Evolutionary conservation across 2,888 invertebrate species (phyloP).

Genomic region (Lasioglossum malachurum): DNA sequence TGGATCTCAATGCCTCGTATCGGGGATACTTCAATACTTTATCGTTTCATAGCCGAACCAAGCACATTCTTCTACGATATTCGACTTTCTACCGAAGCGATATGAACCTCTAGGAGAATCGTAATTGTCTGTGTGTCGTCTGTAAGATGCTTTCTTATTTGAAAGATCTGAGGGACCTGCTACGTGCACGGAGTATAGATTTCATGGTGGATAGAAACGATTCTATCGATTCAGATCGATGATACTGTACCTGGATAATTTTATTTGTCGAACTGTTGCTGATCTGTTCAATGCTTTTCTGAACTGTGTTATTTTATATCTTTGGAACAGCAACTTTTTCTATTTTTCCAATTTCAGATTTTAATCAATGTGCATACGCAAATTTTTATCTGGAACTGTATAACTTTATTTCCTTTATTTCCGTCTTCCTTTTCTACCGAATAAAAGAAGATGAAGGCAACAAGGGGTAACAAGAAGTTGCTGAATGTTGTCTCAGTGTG

Average conservation of each 20-base stretch:
- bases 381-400: no score
- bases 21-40: slow-evolving; percentile 1
- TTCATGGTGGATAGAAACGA: not conserved
- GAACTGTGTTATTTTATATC: not conserved
- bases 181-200: not conserved
- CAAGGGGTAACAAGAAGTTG: no score
- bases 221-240: not conserved
- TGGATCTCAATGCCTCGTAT: not conserved
- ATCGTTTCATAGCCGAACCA: not conserved
- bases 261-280: not conserved
- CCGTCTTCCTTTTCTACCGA: no score
- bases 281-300: not conserved
- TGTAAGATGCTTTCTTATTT: not conserved
- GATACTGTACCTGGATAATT: not conserved
- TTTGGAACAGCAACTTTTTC: no score
- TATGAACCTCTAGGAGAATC: not conserved
- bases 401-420: no score
- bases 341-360: no score
- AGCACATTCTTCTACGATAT: not conserved
- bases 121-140: not conserved
- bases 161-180: not conserved
- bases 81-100: not conserved
- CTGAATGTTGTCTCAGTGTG: no score
- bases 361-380: no score
- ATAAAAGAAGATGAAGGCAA: no score